Base-by-base conservation (phyloP, 2,888 invertebrate species). In the Scotopteryx bipunctaria region DNA sequence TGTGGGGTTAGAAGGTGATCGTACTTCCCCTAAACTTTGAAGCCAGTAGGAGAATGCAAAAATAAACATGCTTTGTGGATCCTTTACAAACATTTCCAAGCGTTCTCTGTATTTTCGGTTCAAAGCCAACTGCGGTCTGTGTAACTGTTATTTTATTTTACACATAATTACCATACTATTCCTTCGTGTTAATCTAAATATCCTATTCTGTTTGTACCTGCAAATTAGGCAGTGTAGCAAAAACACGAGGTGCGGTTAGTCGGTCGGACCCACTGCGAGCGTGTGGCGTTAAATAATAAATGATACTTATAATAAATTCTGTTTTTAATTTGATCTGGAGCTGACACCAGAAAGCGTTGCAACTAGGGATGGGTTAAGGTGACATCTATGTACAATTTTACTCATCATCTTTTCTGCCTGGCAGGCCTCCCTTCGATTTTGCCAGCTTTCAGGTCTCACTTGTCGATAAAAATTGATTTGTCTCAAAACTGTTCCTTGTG, bases 261-360 rank as follows among this genome's bases (percentile, higher is more conserved):
- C 59, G 58, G 65, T 66, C 69, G 66, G 55, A 53, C 64, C 70
- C 66, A 48, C 51, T 63, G 67, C 62, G 63, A 55, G 63, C 66
- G 78, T 73, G 80, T 83, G 84, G 76, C 79, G 72, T 81, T 86
- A 73, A 85, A 87, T 88, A 81, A 84, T 86, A 84, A 83, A 88
- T 79, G 76, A 74, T 75, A 76, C 78, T 81, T 82, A 84, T 89
- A 81, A 87, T 81, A 81, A 81, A 89, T 88, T 89, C 87, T 69
- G 83, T 87, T 89, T 88, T 87, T 85, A 87, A 87, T 88, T 85
- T 82, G 74, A 80, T 81, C 74, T 73, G 69, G 64, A 69, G 64
- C 69, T 71, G 71, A 72, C 70, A 70, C 68, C 71, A 72, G 72
- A 76, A 69, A 67, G 72, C 61, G 41, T 55, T 51, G 50, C 37